A percentile compares a stretch with the other conserved stretches of the same genome.
Conservation (phyloP, 2,888 invertebrate genomes). For the Drosophila mettleri region DNA sequence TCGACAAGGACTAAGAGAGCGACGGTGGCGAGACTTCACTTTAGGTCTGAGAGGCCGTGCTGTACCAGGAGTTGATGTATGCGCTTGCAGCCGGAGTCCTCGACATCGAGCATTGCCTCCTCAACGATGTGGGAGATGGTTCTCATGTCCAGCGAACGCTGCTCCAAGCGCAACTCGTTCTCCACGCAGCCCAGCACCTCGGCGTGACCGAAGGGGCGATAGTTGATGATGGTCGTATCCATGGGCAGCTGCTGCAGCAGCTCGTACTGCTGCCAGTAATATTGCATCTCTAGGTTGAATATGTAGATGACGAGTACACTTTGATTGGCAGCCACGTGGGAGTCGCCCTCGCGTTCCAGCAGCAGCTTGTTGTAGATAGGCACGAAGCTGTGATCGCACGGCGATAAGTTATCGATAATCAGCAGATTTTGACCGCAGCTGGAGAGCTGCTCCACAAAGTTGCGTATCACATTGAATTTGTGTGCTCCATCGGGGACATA, state of each 20-base stretch:
- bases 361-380: constrained; percentile 57
- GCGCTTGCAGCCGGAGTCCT: constrained; percentile 49
- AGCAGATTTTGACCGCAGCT: constrained; percentile 77
- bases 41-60: constrained; percentile 8
- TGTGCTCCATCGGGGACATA: constrained; percentile 32
- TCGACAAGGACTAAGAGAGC: not conserved
- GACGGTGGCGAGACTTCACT: not conserved
- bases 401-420: constrained; percentile 72
- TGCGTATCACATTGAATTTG: constrained; percentile 43
- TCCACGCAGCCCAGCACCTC: constrained; percentile 49
- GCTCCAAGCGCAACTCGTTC: constrained; percentile 37
- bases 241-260: constrained; percentile 54
- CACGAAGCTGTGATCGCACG: constrained; percentile 57
- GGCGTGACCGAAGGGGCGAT: constrained; percentile 39
- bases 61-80: constrained; percentile 40
- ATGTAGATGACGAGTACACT: constrained; percentile 57
- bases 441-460: constrained; percentile 56
- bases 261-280: constrained; percentile 56
- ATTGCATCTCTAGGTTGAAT: constrained; percentile 44
- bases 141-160: constrained; percentile 30
- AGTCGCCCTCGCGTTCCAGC: constrained; percentile 47
- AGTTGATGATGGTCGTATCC: constrained; percentile 52
- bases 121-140: constrained; percentile 28
- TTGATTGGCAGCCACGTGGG: constrained; percentile 33
- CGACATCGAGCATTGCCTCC: constrained; percentile 35